Evolutionary conservation across 2,888 invertebrate genomes (phyloP).

Genomic region (Caenorhabditis sp.): DNA sequence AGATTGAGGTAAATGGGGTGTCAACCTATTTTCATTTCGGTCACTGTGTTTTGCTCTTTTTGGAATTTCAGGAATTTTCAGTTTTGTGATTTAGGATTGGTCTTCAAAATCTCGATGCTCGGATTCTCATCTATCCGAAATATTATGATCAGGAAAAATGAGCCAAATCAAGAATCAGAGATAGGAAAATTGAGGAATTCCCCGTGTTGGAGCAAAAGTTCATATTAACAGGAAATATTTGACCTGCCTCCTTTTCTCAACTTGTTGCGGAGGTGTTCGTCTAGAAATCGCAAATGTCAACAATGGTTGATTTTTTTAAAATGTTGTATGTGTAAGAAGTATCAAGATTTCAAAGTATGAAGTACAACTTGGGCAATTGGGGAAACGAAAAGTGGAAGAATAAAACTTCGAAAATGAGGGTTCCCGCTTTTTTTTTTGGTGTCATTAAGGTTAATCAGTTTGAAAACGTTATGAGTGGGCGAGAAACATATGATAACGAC

Average conservation of each 20-base stretch:
- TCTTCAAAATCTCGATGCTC: too few species aligned
- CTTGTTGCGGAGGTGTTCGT: conserved; percentile 14
- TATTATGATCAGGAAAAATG: too few species aligned
- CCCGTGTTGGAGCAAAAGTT: too few species aligned
- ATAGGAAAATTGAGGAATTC: too few species aligned
- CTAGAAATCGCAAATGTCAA: neutral
- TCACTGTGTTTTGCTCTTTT: conserved; percentile 1
- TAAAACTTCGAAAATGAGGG: neutral
- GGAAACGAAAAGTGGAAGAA: neutral
- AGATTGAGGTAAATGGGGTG: conserved; percentile 1
- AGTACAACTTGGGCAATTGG: neutral
- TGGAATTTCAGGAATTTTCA: conserved; percentile 4
- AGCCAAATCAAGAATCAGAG: too few species aligned
- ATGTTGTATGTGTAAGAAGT: neutral
- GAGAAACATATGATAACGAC: conserved; percentile 1
- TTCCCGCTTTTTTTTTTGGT: neutral
- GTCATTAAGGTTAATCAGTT: conserved; percentile 14
- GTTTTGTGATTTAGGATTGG: neutral
- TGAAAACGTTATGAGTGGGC: conserved; percentile 27
- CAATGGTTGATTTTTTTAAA: neutral
- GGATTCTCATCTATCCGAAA: too few species aligned
- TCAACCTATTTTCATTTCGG: neutral
- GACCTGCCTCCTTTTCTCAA: neutral
- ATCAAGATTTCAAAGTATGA: neutral
- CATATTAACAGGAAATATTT: neutral